Evolutionary conservation across 2,888 invertebrate species (phyloP), one percentile per base, ranked within the genome.

Genomic region (Eustalomyia histrio): DNA sequence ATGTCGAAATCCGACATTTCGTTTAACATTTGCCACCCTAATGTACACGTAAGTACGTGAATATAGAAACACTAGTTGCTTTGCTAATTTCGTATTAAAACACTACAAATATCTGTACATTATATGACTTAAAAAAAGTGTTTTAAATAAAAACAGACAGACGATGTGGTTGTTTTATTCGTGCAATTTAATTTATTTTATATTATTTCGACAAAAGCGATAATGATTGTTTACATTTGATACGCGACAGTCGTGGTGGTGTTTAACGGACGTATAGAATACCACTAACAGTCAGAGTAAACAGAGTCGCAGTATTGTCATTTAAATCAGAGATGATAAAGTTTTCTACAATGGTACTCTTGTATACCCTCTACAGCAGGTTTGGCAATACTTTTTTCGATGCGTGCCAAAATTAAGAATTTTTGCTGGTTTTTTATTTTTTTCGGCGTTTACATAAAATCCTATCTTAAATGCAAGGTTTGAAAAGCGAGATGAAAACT

Each of bases 211-310:
- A 35, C 65, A 67, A 57, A 60, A 75, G 43, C 47, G 52, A 57
- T 69, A 69, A 60, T 21, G 21, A 57, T 58, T 72, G 43, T 76
- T 76, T 68, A 47, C 53, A 68, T 33, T 65, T 21, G 35, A 16
- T 35, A n/a, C 33, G 63, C 68, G 61, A 18, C 55, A 43, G 3
- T 29, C n/a, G 6, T 18, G 17, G 1, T 76, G 57, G 12, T 63
- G 39, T 58, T 64, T 64, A 57, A 50, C 63, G 29, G 29, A 29
- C 29, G 29, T 29, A 29, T 6, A 29, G 29, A 29, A 29, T 68
- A 63, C 68, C 75, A 33, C 47, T 55, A 55, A 63, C 33, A 63
- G 53, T 68, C 7, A 61, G 47, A 76, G 55, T 76, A 68, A 75
- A 61, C 29, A 29, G 29, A 43, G 8, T 47, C 47, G 39, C 65